A percentile compares a stretch with the other conserved stretches of the same genome.
These are phyloP conservation scores for Sebastes hubbsi DNA, from an alignment of 2,797 vertebrate genomes.

Conservation along the genomic window DNA sequence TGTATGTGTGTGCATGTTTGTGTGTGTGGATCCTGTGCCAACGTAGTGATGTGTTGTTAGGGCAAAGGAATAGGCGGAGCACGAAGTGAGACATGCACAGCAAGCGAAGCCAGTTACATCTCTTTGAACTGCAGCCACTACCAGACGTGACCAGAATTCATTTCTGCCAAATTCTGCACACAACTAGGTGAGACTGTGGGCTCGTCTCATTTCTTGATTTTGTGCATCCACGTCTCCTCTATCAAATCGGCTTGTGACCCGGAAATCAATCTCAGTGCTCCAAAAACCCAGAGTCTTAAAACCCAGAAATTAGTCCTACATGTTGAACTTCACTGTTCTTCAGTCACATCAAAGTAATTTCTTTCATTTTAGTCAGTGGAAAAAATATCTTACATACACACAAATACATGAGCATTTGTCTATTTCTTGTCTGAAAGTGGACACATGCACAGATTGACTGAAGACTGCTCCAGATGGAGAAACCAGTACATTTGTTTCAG, in stretches of 20 bases:
- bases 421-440: too few relatives aligned
- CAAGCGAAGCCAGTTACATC: slow-evolving; percentile 32
- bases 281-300: too few relatives aligned
- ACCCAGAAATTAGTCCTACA: too few relatives aligned
- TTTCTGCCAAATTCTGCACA: not conserved
- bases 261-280: not conserved
- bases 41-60: slow-evolving; percentile 18
- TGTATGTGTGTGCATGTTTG: not conserved
- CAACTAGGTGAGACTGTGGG: not conserved
- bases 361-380: too few relatives aligned
- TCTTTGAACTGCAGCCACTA: slow-evolving; percentile 54
- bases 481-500: not conserved
- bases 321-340: too few relatives aligned
- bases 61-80: slow-evolving; percentile 59
- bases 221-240: not conserved
- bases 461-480: not conserved
- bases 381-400: too few relatives aligned
- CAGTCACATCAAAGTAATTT: too few relatives aligned
- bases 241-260: not conserved
- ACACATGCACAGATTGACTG: too few relatives aligned
- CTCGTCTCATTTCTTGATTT: not conserved
- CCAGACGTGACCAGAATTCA: slow-evolving; percentile 45
- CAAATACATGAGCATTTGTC: too few relatives aligned
- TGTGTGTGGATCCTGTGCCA: slow-evolving; percentile 12
- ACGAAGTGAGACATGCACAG: slow-evolving; percentile 44